Percentiles rank a stretch among this genome's conserved stretches.
These are phyloP conservation scores for Emydocephalus ijimae DNA, from an alignment of 2,113 vertebrate species.

Conservation along the genomic window DNA sequence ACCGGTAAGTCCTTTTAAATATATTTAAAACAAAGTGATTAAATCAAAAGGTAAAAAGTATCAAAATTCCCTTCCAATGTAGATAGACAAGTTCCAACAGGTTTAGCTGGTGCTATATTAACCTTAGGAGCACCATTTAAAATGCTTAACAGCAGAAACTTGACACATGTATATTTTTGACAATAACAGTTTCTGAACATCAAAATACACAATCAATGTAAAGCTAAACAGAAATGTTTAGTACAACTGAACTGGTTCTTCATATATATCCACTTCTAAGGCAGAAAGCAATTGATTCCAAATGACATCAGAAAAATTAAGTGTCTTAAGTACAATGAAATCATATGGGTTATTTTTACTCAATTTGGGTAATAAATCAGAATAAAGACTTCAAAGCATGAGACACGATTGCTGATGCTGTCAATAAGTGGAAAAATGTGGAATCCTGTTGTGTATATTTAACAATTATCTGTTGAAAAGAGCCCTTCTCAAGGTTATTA, in stretches of 20 bases:
- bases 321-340: neutral
- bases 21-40: neutral
- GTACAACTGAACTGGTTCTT: neutral
- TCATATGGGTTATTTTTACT: constrained; percentile 15
- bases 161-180: neutral
- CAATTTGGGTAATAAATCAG: constrained; percentile 7
- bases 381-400: neutral
- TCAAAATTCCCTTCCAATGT: neutral
- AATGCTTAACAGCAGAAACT: neutral
- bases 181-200: neutral
- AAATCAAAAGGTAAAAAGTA: neutral
- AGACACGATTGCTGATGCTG: neutral
- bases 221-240: neutral
- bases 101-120: neutral
- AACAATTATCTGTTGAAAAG: neutral
- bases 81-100: neutral
- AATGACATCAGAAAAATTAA: neutral
- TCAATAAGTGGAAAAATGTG: neutral
- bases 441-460: neutral
- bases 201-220: constrained; percentile 14
- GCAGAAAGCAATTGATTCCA: neutral
- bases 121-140: neutral
- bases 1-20: neutral
- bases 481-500: neutral
- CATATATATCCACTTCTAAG: neutral